A percentile compares a stretch with the other conserved stretches of the same genome.
phyloP scores from a whole-genome alignment of 2,888 invertebrate genomes.

The Eupithecia inturbata region DNA sequence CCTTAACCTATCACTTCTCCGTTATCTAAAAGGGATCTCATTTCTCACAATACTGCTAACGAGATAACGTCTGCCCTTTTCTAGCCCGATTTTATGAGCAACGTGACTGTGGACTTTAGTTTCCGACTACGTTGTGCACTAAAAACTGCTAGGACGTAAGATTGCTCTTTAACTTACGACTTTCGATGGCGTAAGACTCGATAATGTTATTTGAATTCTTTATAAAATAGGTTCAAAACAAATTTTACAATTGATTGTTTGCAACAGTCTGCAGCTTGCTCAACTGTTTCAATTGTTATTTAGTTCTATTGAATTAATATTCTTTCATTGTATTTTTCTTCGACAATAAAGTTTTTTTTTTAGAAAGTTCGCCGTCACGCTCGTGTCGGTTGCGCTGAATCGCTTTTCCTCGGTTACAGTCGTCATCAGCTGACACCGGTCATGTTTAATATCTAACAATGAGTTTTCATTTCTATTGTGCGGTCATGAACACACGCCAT shows the following conservation, averaged over 20 bases:
- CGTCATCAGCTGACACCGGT: no score
- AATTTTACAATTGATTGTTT: background rate
- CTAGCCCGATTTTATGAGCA: background rate
- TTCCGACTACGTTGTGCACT: background rate
- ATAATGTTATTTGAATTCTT: background rate
- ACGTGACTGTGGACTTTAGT: constrained; percentile 1
- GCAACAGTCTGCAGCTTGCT: background rate
- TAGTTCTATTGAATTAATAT: no score
- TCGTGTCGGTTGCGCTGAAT: no score
- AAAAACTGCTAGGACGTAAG: background rate
- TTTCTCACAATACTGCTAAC: constrained; percentile 6
- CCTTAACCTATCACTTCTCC: background rate
- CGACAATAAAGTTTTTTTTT: no score
- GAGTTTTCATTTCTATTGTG: no score
- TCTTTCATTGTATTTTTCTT: no score
- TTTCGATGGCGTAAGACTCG: background rate
- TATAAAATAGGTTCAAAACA: background rate
- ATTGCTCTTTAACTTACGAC: background rate
- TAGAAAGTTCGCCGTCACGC: no score
- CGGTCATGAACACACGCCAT: no score
- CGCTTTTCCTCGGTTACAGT: no score
- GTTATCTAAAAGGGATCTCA: constrained; percentile 11
- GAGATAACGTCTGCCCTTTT: background rate
- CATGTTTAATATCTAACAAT: no score
- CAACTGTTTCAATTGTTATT: no score